phyloP scores from a whole-genome alignment of 2,888 invertebrate genomes.

The Drosophila fulvimacula region DNA sequence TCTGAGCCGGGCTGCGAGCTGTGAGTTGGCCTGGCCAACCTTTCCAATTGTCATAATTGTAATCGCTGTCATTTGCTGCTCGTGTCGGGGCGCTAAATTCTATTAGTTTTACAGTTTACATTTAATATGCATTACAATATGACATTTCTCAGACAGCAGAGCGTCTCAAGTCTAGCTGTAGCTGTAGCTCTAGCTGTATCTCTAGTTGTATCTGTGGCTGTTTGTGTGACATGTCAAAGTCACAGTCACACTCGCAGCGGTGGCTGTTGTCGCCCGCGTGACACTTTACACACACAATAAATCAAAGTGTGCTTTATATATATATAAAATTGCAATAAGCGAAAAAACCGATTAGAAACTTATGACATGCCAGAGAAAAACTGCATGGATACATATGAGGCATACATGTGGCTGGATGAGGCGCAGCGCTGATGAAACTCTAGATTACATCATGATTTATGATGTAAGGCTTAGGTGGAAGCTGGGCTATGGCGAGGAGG shows the following conservation, averaged over 20 bases:
- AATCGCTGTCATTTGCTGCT: conserved; percentile 65
- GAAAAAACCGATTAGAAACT: conserved; percentile 14
- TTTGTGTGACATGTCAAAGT: conserved; percentile 69
- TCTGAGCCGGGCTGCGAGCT: conserved; percentile 3
- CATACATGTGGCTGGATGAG: neutral
- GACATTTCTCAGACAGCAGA: conserved; percentile 62
- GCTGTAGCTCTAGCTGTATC: conserved; percentile 6
- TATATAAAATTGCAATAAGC: conserved; percentile 6
- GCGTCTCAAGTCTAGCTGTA: conserved; percentile 15
- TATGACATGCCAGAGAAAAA: conserved; percentile 27
- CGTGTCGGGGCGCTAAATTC: conserved; percentile 63
- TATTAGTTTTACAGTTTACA: conserved; percentile 59
- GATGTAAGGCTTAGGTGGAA: neutral
- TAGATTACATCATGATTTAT: conserved; percentile 43
- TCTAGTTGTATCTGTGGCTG: conserved; percentile 27
- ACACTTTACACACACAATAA: conserved; percentile 77
- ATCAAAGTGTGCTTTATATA: conserved; percentile 46
- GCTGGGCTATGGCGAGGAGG: neutral
- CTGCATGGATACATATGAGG: conserved; percentile 6
- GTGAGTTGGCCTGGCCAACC: conserved; percentile 58
- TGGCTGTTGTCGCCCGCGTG: conserved; percentile 76
- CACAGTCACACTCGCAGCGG: conserved; percentile 63
- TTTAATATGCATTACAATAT: conserved; percentile 66
- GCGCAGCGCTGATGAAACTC: conserved; percentile 30
- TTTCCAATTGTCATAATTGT: conserved; percentile 63